These are phyloP conservation scores for Hyperoplus immaculatus DNA, from an alignment of 2,797 vertebrate species.

Conservation along the genomic window DNA sequence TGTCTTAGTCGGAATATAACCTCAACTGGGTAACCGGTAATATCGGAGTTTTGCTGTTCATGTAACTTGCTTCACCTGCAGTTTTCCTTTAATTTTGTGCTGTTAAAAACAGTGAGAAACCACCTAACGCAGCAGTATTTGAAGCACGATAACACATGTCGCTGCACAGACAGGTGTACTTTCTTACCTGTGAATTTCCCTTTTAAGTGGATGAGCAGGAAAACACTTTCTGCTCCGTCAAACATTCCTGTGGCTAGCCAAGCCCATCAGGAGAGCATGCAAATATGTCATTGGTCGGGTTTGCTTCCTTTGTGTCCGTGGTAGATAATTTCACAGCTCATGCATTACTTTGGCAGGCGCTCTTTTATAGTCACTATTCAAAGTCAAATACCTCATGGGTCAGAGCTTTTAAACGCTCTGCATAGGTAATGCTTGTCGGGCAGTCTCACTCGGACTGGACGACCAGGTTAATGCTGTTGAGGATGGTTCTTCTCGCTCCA, in stretches of 20 bases:
- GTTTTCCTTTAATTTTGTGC: not conserved
- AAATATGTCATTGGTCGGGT: constrained; percentile 77
- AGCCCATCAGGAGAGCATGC: constrained; percentile 33
- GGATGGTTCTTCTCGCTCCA: not conserved
- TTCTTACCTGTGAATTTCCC: constrained; percentile 21
- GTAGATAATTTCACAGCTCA: constrained; percentile 35
- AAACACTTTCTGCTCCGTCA: constrained; percentile 21
- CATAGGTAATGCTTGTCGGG: not conserved
- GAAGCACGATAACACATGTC: not conserved
- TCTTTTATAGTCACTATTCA: constrained; percentile 24
- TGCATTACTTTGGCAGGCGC: constrained; percentile 13
- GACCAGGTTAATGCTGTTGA: constrained; percentile 41
- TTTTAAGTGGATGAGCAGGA: not conserved
- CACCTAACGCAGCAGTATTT: not conserved
- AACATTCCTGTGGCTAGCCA: constrained; percentile 58
- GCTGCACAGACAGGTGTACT: constrained; percentile 2
- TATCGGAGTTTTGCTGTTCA: not conserved
- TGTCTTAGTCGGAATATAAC: too few relatives aligned
- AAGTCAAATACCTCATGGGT: constrained; percentile 34
- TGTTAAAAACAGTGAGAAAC: constrained; percentile 45
- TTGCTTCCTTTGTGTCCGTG: constrained; percentile 35
- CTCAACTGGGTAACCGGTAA: too few relatives aligned
- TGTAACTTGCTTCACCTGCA: not conserved
- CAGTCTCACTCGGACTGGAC: constrained; percentile 11
- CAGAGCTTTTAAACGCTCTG: constrained; percentile 20